A percentile compares a stretch with the other conserved stretches of the same genome.
These are phyloP conservation scores for Martes flavigula DNA, from an alignment of 2,797 vertebrate genomes.

Conservation along the genomic window DNA sequence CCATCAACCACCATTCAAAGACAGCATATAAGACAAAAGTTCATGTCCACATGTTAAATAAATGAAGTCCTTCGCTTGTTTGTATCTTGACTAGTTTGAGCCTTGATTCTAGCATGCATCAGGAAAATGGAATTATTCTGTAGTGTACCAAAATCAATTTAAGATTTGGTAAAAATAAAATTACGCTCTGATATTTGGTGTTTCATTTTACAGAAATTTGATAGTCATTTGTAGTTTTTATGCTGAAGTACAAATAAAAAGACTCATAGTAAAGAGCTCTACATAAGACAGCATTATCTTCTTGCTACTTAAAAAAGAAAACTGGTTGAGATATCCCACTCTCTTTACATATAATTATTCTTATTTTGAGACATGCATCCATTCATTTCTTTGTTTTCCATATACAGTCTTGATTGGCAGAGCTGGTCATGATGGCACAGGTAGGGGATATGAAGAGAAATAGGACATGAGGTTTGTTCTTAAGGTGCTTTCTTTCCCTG, in stretches of 20 bases:
- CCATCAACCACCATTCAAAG: background rate
- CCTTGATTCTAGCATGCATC: background rate
- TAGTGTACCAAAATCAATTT: background rate
- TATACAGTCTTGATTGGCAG: background rate
- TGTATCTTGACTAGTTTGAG: background rate
- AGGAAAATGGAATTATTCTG: background rate
- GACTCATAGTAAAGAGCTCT: background rate
- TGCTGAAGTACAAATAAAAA: background rate
- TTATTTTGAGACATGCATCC: background rate
- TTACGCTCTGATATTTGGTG: background rate
- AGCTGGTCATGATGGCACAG: background rate
- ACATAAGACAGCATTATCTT: background rate
- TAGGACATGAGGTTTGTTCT: background rate
- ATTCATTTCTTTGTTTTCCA: background rate
- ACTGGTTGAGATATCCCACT: background rate
- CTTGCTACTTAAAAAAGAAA: background rate
- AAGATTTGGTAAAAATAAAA: background rate
- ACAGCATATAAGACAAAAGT: background rate
- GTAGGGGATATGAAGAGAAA: background rate
- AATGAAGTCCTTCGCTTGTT: background rate
- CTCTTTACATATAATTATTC: background rate
- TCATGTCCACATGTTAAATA: background rate
- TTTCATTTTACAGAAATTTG: background rate
- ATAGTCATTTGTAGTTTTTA: background rate
- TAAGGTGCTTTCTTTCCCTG: background rate